A percentile compares a stretch with the other conserved stretches of the same genome.
phyloP scores from a whole-genome alignment of 2,113 vertebrate genomes.

The Hydrolagus affinis region DNA sequence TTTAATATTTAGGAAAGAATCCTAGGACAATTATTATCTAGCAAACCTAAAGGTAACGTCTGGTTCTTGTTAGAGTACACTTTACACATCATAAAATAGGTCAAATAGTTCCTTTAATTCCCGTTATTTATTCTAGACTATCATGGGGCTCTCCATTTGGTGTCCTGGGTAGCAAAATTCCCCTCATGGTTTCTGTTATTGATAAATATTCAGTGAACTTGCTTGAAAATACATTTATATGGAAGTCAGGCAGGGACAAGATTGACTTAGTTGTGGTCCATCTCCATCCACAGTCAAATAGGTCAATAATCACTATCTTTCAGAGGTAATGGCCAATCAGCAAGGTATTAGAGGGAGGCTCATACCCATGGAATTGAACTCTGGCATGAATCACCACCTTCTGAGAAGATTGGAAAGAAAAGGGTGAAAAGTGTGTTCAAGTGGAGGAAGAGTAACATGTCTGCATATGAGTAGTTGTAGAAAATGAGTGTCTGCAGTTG shows the following conservation, averaged over 20 bases:
- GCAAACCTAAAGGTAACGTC: too few relatives aligned
- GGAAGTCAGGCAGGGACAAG: not conserved
- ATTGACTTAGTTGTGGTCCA: not conserved
- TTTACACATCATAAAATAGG: too few relatives aligned
- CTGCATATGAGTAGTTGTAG: too few relatives aligned
- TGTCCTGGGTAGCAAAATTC: not conserved
- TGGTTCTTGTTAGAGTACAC: too few relatives aligned
- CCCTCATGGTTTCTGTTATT: not conserved
- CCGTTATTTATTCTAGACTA: too few relatives aligned
- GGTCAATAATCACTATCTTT: not conserved
- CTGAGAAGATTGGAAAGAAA: not conserved
- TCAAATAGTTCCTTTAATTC: too few relatives aligned
- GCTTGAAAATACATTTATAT: not conserved
- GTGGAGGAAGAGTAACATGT: too few relatives aligned
- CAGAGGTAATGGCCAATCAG: not conserved
- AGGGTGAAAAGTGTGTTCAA: not conserved
- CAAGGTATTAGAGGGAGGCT: not conserved
- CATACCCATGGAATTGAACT: not conserved
- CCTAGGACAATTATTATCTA: too few relatives aligned
- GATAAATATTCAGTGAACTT: not conserved
- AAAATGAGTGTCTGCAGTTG: too few relatives aligned
- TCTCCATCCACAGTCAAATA: too few relatives aligned
- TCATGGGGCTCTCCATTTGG: not conserved
- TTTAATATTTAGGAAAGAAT: too few relatives aligned
- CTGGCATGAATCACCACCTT: not conserved